Percentiles rank a stretch among this genome's conserved stretches.
Conservation (phyloP, 2,113 vertebrate genomes). For the Lepus americanus region DNA sequence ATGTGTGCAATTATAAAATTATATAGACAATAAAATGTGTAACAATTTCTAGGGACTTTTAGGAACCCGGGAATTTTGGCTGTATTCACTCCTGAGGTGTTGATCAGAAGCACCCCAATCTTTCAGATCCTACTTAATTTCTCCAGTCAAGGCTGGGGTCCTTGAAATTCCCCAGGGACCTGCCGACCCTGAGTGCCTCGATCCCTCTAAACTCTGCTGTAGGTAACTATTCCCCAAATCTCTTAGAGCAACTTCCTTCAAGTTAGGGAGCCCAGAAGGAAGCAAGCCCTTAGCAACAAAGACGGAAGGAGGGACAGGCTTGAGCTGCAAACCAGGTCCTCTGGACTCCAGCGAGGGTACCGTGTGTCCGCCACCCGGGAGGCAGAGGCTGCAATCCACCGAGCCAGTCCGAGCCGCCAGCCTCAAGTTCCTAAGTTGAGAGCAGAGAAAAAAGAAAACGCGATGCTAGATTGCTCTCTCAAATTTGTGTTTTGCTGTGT, state of each 20-base stretch:
- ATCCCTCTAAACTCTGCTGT: background rate
- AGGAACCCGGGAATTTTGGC: background rate
- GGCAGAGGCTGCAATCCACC: background rate
- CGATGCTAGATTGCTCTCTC: background rate
- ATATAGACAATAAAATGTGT: background rate
- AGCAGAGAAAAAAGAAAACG: background rate
- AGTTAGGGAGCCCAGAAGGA: background rate
- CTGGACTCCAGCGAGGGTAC: fast-evolving
- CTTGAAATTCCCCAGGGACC: background rate
- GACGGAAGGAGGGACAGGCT: background rate
- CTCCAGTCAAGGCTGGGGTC: background rate
- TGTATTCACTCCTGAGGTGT: background rate
- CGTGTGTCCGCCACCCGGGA: background rate
- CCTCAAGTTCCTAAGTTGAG: background rate
- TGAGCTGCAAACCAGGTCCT: fast-evolving
- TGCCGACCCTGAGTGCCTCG: background rate
- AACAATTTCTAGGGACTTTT: constrained; percentile 5
- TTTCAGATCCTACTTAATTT: background rate
- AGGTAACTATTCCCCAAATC: background rate
- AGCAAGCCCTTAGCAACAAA: background rate
- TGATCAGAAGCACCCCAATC: background rate
- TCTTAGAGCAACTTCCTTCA: background rate
- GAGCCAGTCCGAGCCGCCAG: background rate
- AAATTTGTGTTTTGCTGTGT: constrained; percentile 3
- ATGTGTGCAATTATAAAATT: background rate